Evolutionary conservation across 2,113 vertebrate species (phyloP).

Genomic region (Corythaixoides concolor): DNA sequence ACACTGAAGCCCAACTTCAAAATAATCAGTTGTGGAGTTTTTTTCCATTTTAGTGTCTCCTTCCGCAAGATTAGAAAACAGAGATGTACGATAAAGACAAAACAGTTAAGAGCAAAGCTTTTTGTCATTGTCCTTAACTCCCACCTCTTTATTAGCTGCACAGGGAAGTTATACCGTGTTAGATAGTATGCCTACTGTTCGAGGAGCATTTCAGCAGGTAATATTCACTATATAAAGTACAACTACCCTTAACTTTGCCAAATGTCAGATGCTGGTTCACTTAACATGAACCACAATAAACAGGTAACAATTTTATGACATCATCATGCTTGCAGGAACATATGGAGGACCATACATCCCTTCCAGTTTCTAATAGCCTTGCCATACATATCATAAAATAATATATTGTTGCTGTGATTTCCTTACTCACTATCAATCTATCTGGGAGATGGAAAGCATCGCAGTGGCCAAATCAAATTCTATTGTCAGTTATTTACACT

Average conservation of each 20-base stretch:
- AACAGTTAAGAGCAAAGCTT: neutral
- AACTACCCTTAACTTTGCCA: neutral
- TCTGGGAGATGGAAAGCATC: neutral
- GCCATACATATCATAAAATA: neutral
- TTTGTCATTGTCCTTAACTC: neutral
- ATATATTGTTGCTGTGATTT: neutral
- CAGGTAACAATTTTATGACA: neutral
- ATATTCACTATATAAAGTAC: neutral
- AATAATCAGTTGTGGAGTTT: neutral
- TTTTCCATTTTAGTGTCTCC: neutral
- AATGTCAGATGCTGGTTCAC: neutral
- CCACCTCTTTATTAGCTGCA: neutral
- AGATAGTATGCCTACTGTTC: neutral
- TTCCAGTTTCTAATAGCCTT: neutral
- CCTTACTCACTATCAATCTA: neutral
- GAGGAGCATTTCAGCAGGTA: neutral
- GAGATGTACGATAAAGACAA: neutral
- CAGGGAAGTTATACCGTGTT: neutral
- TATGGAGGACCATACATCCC: neutral
- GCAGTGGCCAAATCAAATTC: neutral
- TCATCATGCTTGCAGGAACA: neutral
- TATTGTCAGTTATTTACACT: fast-evolving
- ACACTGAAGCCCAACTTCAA: neutral
- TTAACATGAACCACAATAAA: neutral
- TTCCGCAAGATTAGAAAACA: neutral